Conservation (phyloP, 2,113 vertebrate species). For the Craseonycteris thonglongyai region DNA sequence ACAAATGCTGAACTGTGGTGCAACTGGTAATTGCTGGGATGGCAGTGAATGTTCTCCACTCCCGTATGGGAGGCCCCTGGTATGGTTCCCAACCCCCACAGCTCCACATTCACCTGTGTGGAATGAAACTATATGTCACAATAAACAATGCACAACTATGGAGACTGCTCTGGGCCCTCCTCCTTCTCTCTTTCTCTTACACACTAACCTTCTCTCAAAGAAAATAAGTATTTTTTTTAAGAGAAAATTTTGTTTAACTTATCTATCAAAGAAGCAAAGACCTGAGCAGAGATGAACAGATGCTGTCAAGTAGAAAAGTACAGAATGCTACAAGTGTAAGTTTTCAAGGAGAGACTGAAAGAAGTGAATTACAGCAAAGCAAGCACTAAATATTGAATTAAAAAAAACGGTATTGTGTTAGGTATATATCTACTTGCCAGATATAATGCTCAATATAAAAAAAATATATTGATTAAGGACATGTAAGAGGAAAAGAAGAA, state of each 20-base stretch:
- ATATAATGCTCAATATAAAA: not conserved
- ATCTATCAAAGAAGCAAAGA: not conserved
- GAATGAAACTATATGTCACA: too few relatives aligned
- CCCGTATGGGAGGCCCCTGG: too few relatives aligned
- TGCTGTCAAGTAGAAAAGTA: not conserved
- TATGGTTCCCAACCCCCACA: too few relatives aligned
- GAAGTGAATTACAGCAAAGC: not conserved
- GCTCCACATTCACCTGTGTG: too few relatives aligned
- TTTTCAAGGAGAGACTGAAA: not conserved
- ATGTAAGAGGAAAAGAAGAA: not conserved
- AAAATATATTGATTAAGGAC: not conserved
- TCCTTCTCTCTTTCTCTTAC: too few relatives aligned
- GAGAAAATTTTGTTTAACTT: not conserved
- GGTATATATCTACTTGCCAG: not conserved
- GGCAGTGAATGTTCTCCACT: too few relatives aligned
- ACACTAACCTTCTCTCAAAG: too few relatives aligned
- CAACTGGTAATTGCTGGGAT: too few relatives aligned
- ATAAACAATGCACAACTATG: too few relatives aligned
- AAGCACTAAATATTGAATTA: not conserved
- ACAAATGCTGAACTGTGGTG: too few relatives aligned
- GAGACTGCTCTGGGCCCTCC: too few relatives aligned
- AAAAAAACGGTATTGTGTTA: not conserved
- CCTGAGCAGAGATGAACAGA: not conserved
- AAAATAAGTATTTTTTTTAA: too few relatives aligned
- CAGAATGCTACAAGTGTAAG: rapidly evolving